These are phyloP conservation scores for Lacanobia wlatinum DNA, from an alignment of 2,888 invertebrate species.

Conservation along the genomic window DNA sequence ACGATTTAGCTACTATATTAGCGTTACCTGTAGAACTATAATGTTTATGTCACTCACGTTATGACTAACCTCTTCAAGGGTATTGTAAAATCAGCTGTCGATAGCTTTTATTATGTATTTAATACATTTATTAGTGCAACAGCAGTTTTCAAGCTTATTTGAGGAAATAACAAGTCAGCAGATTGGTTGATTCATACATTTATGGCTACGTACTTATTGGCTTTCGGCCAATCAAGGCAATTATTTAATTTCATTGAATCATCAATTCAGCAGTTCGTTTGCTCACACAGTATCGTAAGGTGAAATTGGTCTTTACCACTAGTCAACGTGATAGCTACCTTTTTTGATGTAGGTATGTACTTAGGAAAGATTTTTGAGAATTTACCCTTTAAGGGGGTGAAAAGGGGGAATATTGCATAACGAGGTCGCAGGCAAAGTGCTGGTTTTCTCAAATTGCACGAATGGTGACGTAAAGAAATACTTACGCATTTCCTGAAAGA, in stretches of 20 bases:
- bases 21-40: conserved; percentile 27
- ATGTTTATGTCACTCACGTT: conserved; percentile 3
- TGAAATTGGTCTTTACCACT: no score
- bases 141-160: conserved; percentile 5
- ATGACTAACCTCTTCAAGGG: conserved; percentile 40
- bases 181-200: conserved; percentile 25
- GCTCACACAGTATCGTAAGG: no score
- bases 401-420: no score
- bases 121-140: conserved; percentile 23
- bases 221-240: neutral
- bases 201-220: neutral
- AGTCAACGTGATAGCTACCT: no score
- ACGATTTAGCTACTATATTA: conserved; percentile 10
- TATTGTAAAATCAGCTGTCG: conserved; percentile 22
- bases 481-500: no score
- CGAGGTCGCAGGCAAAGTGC: no score
- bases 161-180: conserved; percentile 40
- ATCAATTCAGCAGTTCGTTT: no score
- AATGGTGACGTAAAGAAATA: no score
- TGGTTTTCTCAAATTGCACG: no score
- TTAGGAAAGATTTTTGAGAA: no score
- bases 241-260: neutral
- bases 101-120: conserved; percentile 8
- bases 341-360: no score
- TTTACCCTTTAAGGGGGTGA: no score